A percentile compares a stretch with the other conserved stretches of the same genome.
Evolutionary conservation across 1,140 invertebrate species (phyloP).

Genomic region (Leptinotarsa texana): DNA sequence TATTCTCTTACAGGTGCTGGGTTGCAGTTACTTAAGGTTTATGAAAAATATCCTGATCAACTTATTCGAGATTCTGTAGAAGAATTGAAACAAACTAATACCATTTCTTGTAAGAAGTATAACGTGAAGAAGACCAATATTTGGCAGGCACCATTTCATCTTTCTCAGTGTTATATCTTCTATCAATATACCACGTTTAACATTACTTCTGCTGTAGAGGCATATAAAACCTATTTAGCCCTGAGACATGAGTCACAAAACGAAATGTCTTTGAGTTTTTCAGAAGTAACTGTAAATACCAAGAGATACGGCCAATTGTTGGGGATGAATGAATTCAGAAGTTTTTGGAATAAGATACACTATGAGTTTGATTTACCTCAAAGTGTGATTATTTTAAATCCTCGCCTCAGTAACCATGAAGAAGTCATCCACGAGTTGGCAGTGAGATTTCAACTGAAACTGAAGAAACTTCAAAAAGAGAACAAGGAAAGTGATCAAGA

Average conservation of each 20-base stretch:
- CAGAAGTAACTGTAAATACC: slow-evolving; percentile 5
- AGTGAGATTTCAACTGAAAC: slow-evolving; percentile 53
- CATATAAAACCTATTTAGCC: slow-evolving; percentile 27
- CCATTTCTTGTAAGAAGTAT: slow-evolving; percentile 61
- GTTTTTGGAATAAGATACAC: slow-evolving; percentile 52
- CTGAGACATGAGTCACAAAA: slow-evolving; percentile 18
- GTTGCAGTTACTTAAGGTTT: slow-evolving; percentile 71
- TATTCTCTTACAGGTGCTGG: background rate
- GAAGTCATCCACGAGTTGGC: slow-evolving; percentile 57
- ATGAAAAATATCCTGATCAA: slow-evolving; percentile 70
- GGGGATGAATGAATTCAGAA: slow-evolving; percentile 46
- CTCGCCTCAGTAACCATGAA: slow-evolving; percentile 59
- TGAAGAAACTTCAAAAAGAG: slow-evolving; percentile 35
- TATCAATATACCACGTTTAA: slow-evolving; percentile 28
- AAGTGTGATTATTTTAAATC: slow-evolving; percentile 65
- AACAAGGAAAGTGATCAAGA: slow-evolving; percentile 31
- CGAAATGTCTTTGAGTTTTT: slow-evolving; percentile 10
- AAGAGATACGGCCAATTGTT: slow-evolving; percentile 38
- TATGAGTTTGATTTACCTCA: slow-evolving; percentile 64
- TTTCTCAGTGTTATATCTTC: slow-evolving; percentile 37
- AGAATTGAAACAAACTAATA: slow-evolving; percentile 62
- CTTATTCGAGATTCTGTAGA: slow-evolving; percentile 63
- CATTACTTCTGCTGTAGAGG: slow-evolving; percentile 29
- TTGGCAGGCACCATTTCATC: slow-evolving; percentile 36
- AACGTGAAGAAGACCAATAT: slow-evolving; percentile 20